Evolutionary conservation across 2,113 vertebrate genomes (phyloP).

Genomic region (Corythaeola cristata): DNA sequence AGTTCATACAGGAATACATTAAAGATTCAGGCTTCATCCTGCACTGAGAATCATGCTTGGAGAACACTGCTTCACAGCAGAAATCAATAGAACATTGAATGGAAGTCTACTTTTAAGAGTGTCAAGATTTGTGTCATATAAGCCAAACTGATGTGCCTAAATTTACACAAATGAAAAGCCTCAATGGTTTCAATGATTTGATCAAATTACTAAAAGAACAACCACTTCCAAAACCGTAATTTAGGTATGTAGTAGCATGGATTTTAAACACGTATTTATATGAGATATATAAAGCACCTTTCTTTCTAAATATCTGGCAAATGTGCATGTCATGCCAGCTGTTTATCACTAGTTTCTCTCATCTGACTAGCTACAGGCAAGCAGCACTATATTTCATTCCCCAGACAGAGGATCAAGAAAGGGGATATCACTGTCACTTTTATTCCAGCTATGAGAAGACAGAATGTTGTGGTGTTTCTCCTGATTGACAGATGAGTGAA

Average conservation of each 20-base stretch:
- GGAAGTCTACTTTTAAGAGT: background rate
- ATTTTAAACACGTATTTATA: background rate
- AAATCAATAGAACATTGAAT: background rate
- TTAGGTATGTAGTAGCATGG: background rate
- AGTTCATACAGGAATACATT: background rate
- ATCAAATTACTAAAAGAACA: background rate
- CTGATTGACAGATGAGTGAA: slow-evolving; percentile 34
- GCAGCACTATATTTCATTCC: background rate
- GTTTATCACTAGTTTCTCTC: background rate
- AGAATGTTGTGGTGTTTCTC: background rate
- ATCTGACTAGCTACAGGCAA: background rate
- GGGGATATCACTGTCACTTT: slow-evolving; percentile 6
- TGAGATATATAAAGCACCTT: background rate
- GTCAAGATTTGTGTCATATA: background rate
- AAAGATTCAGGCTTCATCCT: background rate
- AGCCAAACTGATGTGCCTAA: background rate
- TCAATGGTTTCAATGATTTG: background rate
- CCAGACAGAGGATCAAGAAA: slow-evolving; percentile 16
- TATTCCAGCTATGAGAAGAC: background rate
- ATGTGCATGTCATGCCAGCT: background rate
- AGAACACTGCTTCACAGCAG: background rate
- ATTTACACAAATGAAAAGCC: background rate
- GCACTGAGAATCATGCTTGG: background rate
- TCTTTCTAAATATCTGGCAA: background rate
- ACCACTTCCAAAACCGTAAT: background rate